Evolutionary conservation across 2,797 vertebrate genomes (phyloP).

Genomic region (Onychomys torridus): DNA sequence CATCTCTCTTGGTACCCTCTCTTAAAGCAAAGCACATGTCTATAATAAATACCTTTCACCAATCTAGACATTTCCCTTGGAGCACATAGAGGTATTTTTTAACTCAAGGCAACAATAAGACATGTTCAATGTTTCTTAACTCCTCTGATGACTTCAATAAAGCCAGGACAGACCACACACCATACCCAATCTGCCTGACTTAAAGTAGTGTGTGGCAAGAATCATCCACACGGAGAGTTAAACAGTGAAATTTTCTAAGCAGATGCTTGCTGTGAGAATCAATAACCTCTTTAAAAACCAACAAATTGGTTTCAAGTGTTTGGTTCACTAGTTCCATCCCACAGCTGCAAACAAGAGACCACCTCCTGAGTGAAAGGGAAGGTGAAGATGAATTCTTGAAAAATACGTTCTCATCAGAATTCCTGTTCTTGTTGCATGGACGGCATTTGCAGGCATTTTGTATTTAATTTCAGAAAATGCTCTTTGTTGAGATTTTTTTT

Average conservation of each 20-base stretch:
- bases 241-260: constrained; percentile 63
- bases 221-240: constrained; percentile 64
- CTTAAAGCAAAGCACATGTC: constrained; percentile 5
- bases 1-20: not conserved
- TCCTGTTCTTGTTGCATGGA: not conserved
- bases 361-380: constrained; percentile 32
- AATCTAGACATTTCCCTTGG: constrained; percentile 48
- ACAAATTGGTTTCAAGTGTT: constrained; percentile 74
- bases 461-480: constrained; percentile 67
- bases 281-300: constrained; percentile 73
- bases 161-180: not conserved
- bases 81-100: not conserved
- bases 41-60: not conserved
- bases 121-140: constrained; percentile 28
- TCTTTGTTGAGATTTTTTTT: not conserved
- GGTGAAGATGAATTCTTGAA: constrained; percentile 28
- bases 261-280: constrained; percentile 63
- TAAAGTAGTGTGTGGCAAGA: constrained; percentile 37
- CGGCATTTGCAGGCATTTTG: constrained; percentile 31
- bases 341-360: constrained; percentile 64
- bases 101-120: constrained; percentile 35
- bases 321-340: constrained; percentile 66
- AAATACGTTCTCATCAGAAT: constrained; percentile 57
- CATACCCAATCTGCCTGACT: not conserved
- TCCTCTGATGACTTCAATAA: not conserved